Base-by-base conservation (phyloP, 2,797 vertebrate species). In the Yasuhikotakia modesta region DNA sequence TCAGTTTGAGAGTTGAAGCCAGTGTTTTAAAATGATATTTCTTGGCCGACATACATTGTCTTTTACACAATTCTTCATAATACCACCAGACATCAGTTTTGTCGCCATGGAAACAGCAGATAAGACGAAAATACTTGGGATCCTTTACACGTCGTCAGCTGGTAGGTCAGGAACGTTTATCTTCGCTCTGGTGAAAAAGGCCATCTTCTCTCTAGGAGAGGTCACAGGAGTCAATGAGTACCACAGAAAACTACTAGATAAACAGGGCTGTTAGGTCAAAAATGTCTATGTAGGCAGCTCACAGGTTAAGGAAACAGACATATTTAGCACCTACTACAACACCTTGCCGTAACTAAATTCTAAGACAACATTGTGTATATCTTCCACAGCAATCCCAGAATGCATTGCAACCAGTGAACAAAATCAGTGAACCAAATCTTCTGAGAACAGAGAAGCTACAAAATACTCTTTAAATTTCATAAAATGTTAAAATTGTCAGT, bases 181-280 rank as follows among this genome's bases (percentile, higher is more conserved):
- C 90, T 95, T 95, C 0, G 95, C 95, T 86, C 95, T 93, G 0
- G 97, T 99, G 91, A 99, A 98, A 91, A 99, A 99, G 0, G 96
- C 97, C 97, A 99, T 98, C 91, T 99, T 99, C 94, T 98, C 97
- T 89, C 97, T 99, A 81, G 13, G 85, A 86, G 55, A 6, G 74
- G 12, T 85, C 22, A 79, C 1, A 35, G n/a, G 5, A 53, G 63
- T 64, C 58, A 65, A 48, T 61, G 30, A 77, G 27, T 22, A 27
- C 2, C 19, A 63, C n/a, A 4, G 32, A 73, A 48, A 24, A 12
- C 35, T n/a, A 19, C 2, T 55, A 12, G 5, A 72, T 17, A 1
- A 8, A 73, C n/a, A 48, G 7, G 3, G 2, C 50, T 12, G 21
- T 53, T 16, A 35, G 4, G 7, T 39, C 35, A 39, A 39, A 7